A percentile compares a stretch with the other conserved stretches of the same genome.
These are phyloP conservation scores for Campylomormyrus numenius DNA, from an alignment of 2,113 vertebrate genomes.

Conservation along the genomic window DNA sequence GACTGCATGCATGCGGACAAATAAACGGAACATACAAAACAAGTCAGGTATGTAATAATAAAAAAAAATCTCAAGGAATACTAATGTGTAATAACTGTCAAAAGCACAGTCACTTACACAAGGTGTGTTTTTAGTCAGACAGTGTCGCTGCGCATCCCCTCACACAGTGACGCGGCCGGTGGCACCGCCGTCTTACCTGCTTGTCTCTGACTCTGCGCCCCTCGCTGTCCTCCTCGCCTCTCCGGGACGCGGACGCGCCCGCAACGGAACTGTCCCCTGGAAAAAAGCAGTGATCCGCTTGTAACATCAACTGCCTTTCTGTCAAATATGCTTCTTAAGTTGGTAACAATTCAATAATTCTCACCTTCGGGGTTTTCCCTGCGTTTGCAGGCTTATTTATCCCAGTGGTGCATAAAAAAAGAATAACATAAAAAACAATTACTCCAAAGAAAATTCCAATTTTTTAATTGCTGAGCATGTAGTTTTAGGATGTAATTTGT, in stretches of 20 bases:
- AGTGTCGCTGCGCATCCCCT: not conserved
- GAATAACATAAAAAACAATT: not conserved
- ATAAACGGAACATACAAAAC: too few relatives aligned
- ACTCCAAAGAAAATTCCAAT: not conserved
- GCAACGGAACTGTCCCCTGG: constrained; percentile 70
- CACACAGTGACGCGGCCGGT: not conserved
- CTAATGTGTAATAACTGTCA: not conserved
- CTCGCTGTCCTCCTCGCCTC: constrained; percentile 63
- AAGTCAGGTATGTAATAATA: not conserved
- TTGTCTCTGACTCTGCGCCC: constrained; percentile 52
- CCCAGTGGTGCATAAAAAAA: constrained; percentile 19
- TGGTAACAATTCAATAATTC: constrained; percentile 10
- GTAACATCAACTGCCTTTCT: not conserved
- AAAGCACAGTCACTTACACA: not conserved
- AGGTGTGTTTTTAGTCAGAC: not conserved
- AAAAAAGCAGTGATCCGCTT: not conserved
- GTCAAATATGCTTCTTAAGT: not conserved
- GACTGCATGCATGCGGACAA: not conserved
- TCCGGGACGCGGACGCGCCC: constrained; percentile 59
- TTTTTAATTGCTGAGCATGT: not conserved
- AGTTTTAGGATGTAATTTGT: not conserved
- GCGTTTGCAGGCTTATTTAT: constrained; percentile 61
- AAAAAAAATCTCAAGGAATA: not conserved
- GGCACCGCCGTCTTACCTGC: constrained; percentile 47
- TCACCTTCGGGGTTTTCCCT: constrained; percentile 71